Base-by-base conservation (phyloP, 2,888 invertebrate genomes). In the Hofmannophila pseudospretella region DNA sequence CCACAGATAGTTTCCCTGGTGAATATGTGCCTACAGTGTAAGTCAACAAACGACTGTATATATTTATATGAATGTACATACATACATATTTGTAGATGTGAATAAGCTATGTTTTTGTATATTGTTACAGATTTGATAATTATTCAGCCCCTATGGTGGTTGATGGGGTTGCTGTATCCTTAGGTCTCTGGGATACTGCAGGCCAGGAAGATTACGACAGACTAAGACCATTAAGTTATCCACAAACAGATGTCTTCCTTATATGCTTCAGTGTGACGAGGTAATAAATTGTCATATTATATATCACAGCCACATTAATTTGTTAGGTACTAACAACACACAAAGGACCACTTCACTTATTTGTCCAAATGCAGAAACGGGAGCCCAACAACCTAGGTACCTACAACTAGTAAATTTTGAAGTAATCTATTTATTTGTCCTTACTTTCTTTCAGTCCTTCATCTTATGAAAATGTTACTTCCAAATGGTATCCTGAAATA, bases 401-500 rank as follows among this genome's bases (percentile, higher is more conserved):
- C n/a, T n/a, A n/a, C n/a, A n/a, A n/a, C n/a, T n/a, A n/a, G n/a
- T n/a, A n/a, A n/a, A n/a, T n/a, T n/a, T n/a, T n/a, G n/a, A n/a
- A n/a, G n/a, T n/a, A n/a, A 7, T 20, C 7, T 20, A 20, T 7
- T 7, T 20, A 20, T 5, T 4, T 20, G 20, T 20, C 7, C 20
- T 5, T 32, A 31, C 20, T 16, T 5, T 5, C 1, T 81, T 84
- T 42, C 69, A 97, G 98, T 79, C 99, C 99, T 47, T 98, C 98
- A 35, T 99, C 99, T 33, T 99, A 98, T 89, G 99, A 99, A 89
- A 99, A 99, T 91, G 98, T 99, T 48, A 96, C 96, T 67, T 97
- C 97, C 53, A 99, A 99, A 89, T 99, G 99, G 99, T 97, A 97
- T 87, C 99, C 99, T 52, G 99, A 99, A 91, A 98, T 99, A 63